Percentiles rank a stretch among this genome's conserved stretches.
Conservation (phyloP, 2,797 vertebrate species). For the Tarsius wallacei region DNA sequence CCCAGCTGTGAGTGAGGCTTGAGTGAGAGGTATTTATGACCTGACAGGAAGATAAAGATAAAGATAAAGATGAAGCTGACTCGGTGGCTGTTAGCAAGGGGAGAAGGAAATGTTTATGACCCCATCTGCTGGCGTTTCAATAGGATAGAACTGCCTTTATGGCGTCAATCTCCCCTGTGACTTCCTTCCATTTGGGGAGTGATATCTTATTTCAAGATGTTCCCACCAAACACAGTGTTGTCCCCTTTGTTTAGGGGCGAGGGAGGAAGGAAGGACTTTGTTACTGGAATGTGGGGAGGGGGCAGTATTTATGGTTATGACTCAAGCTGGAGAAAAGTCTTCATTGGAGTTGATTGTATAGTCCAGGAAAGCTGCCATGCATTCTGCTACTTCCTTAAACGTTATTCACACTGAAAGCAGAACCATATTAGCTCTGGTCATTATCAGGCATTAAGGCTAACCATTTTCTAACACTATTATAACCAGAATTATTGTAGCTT, state of each 20-base stretch:
- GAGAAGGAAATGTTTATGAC: constrained; percentile 91
- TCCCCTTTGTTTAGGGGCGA: constrained; percentile 83
- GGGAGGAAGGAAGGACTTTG: constrained; percentile 88
- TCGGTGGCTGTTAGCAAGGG: constrained; percentile 86
- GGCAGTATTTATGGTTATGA: constrained; percentile 57
- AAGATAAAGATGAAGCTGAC: constrained; percentile 90
- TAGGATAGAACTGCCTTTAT: constrained; percentile 89
- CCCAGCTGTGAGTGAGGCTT: constrained; percentile 88
- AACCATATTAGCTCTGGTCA: constrained; percentile 42
- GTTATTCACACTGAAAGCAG: constrained; percentile 21
- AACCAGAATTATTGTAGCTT: constrained; percentile 12
- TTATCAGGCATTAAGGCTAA: constrained; percentile 31
- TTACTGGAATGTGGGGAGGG: constrained; percentile 74
- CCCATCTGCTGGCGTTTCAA: constrained; percentile 91
- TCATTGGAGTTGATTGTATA: not conserved
- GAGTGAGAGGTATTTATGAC: constrained; percentile 91
- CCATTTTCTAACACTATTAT: constrained; percentile 56
- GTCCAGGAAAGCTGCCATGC: constrained; percentile 45
- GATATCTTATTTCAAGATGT: constrained; percentile 90
- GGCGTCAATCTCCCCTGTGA: constrained; percentile 87
- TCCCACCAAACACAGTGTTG: constrained; percentile 82
- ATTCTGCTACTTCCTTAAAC: constrained; percentile 63
- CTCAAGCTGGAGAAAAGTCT: constrained; percentile 50
- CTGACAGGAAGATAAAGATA: constrained; percentile 90
- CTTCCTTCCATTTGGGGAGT: constrained; percentile 90